Evolutionary conservation across 1,140 invertebrate genomes (phyloP).

Genomic region (Ostrea edulis): DNA sequence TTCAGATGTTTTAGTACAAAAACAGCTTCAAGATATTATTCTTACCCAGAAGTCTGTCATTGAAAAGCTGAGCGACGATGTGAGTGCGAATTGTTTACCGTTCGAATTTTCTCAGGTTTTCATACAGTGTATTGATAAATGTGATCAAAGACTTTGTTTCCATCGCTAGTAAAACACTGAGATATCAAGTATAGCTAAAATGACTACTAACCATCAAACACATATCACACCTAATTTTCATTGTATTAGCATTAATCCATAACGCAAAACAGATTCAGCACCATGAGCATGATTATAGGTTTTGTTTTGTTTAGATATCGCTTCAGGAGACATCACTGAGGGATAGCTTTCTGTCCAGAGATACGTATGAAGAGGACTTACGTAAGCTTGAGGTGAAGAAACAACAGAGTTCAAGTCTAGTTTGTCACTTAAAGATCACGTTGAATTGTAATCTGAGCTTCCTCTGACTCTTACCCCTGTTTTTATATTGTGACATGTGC

Average conservation of each 20-base stretch:
- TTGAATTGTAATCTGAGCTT: too few relatives aligned
- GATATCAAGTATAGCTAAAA: too few relatives aligned
- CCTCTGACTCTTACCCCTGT: too few relatives aligned
- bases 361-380: conserved; percentile 55
- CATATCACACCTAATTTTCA: too few relatives aligned
- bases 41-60: conserved; percentile 52
- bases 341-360: conserved; percentile 57
- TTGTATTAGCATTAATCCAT: too few relatives aligned
- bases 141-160: too few relatives aligned
- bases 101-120: background rate
- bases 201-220: too few relatives aligned
- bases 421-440: too few relatives aligned
- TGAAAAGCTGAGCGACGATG: conserved; percentile 50
- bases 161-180: too few relatives aligned
- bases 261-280: too few relatives aligned
- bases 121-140: background rate
- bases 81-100: conserved; percentile 33
- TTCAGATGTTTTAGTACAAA: conserved; percentile 50
- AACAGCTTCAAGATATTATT: conserved; percentile 54
- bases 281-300: too few relatives aligned
- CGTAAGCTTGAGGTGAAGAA: conserved; percentile 34
- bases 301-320: conserved; percentile 46
- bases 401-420: background rate
- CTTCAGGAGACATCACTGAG: conserved; percentile 56
- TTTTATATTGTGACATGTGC: too few relatives aligned